phyloP scores from a whole-genome alignment of 1,140 invertebrate species.

The Diploscapter pachys region DNA sequence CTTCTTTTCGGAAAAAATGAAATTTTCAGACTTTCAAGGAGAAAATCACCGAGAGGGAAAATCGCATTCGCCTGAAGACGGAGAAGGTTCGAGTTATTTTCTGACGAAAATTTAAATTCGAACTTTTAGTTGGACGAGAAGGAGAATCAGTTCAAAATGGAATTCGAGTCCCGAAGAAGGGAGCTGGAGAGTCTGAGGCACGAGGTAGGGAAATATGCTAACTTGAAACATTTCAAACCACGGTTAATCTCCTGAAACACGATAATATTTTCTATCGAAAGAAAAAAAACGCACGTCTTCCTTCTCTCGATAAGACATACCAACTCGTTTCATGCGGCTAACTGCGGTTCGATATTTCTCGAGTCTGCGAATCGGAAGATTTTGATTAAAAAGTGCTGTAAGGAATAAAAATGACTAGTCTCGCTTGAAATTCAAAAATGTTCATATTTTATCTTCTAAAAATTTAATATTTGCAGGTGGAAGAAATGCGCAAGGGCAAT shows the following conservation, averaged over 20 bases:
- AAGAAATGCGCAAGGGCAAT: slow-evolving; percentile 65
- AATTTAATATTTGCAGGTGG: slow-evolving; percentile 60
- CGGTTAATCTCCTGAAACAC: slow-evolving; percentile 11
- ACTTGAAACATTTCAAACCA: too few species aligned
- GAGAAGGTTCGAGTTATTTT: slow-evolving; percentile 13
- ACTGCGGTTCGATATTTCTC: too few species aligned
- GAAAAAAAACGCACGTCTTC: too few species aligned
- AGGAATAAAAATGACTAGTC: too few species aligned
- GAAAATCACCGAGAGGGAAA: slow-evolving; percentile 23
- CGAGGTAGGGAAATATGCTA: slow-evolving; percentile 59
- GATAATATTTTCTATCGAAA: not conserved
- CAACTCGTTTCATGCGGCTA: too few species aligned
- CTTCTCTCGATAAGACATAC: too few species aligned
- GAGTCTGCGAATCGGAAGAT: too few species aligned
- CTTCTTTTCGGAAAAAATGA: not conserved
- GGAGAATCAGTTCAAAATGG: slow-evolving; percentile 5
- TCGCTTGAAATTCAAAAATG: too few species aligned
- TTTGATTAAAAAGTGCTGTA: too few species aligned
- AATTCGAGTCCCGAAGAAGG: slow-evolving; percentile 13
- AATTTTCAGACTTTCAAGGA: slow-evolving; percentile 29
- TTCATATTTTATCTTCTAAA: not conserved
- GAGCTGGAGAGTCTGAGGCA: slow-evolving; percentile 28
- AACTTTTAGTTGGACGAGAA: not conserved
- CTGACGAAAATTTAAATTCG: not conserved
- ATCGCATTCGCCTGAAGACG: slow-evolving; percentile 5